Evolutionary conservation across 2,113 vertebrate species (phyloP).

Genomic region (Rhabdomys dilectus): DNA sequence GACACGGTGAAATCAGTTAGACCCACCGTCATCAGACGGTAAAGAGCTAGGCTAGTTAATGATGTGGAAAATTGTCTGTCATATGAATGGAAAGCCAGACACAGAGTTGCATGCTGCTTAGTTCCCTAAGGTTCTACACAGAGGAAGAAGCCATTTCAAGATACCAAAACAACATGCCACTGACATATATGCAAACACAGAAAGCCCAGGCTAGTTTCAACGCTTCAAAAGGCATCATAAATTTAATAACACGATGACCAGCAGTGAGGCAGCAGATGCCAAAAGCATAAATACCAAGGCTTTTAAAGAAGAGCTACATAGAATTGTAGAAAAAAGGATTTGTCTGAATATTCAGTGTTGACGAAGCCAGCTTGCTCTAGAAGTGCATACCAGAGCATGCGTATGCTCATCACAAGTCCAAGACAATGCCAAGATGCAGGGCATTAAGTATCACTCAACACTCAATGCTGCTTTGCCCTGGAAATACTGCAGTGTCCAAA

Average conservation of each 20-base stretch:
- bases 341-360: background rate
- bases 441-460: background rate
- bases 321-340: background rate
- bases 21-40: background rate
- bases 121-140: too few species aligned
- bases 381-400: background rate
- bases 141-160: background rate
- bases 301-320: background rate
- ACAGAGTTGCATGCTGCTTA: background rate
- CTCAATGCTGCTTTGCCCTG: background rate
- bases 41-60: background rate
- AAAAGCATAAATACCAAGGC: background rate
- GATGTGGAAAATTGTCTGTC: background rate
- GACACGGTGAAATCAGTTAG: background rate
- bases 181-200: background rate
- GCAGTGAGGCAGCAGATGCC: background rate
- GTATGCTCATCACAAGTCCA: background rate
- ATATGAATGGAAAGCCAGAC: background rate
- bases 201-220: background rate
- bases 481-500: background rate
- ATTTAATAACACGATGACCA: background rate
- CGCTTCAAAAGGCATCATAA: background rate
- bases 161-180: background rate
- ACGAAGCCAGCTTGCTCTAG: background rate
- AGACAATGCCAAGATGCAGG: background rate